Conservation (phyloP, 2,797 vertebrate species). For the Heteromormyrus szaboi region DNA sequence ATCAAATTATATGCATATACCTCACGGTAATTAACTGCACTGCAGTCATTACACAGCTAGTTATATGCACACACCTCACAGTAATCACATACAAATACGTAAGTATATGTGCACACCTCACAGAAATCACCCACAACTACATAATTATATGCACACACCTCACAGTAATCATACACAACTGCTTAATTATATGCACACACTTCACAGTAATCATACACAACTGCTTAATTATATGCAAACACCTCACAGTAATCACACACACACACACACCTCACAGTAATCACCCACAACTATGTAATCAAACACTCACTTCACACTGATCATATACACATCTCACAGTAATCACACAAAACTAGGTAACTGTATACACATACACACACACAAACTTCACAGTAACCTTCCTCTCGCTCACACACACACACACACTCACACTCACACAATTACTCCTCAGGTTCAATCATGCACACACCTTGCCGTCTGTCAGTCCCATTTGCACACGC, state of each 20-base stretch:
- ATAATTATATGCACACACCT: background rate
- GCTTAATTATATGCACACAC: constrained; percentile 15
- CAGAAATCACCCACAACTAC: background rate
- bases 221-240: constrained; percentile 18
- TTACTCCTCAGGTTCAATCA: constrained; percentile 31
- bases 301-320: background rate
- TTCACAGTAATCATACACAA: constrained; percentile 45
- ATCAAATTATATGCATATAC: background rate
- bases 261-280: background rate
- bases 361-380: constrained; percentile 7
- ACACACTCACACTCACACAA: constrained; percentile 42
- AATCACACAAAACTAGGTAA: background rate
- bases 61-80: constrained; percentile 33
- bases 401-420: constrained; percentile 40
- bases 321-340: background rate
- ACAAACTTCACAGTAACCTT: constrained; percentile 47
- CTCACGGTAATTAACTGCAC: background rate
- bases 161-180: background rate
- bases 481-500: background rate
- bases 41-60: background rate
- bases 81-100: constrained; percentile 40
- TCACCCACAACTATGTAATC: background rate
- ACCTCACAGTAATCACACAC: background rate
- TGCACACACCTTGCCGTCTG: background rate
- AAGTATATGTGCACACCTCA: background rate